Percentiles rank a stretch among this genome's conserved stretches.
phyloP scores from a whole-genome alignment of 1,140 invertebrate species.

The Apis laboriosa region DNA sequence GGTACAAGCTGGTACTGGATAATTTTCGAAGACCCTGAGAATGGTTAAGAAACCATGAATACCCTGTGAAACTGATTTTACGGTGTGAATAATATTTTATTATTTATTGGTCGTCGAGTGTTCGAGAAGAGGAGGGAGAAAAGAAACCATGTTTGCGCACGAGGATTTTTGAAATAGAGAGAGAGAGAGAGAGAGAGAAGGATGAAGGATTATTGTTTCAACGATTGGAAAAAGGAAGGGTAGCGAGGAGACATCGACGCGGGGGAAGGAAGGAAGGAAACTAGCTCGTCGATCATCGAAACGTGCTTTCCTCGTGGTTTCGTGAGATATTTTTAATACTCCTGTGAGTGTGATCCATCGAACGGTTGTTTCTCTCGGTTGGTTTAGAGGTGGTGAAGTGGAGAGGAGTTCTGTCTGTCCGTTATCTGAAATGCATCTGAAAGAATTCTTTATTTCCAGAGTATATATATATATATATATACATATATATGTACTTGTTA shows the following conservation, averaged over 20 bases:
- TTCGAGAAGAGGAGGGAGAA: not conserved
- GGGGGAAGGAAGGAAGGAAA: not conserved
- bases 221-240: not conserved
- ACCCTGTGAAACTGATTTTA: slow-evolving; percentile 1
- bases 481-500: not conserved
- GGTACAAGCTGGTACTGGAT: slow-evolving; percentile 2
- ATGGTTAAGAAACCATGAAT: not conserved
- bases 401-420: not conserved
- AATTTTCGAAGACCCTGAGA: slow-evolving; percentile 13
- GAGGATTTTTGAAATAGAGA: slow-evolving; percentile 1
- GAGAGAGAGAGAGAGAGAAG: not conserved
- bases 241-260: not conserved
- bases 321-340: slow-evolving; percentile 28
- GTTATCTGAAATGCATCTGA: not conserved
- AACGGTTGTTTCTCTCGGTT: not conserved
- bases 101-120: not conserved
- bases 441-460: not conserved
- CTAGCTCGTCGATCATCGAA: slow-evolving; percentile 11
- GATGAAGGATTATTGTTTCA: not conserved
- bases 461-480: no score
- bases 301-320: slow-evolving; percentile 15
- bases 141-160: not conserved
- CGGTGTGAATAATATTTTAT: not conserved
- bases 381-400: no score
- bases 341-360: not conserved